Percentiles rank a stretch among this genome's conserved stretches.
Conservation (phyloP, 2,113 vertebrate genomes). For the Lophotis ruficrista region DNA sequence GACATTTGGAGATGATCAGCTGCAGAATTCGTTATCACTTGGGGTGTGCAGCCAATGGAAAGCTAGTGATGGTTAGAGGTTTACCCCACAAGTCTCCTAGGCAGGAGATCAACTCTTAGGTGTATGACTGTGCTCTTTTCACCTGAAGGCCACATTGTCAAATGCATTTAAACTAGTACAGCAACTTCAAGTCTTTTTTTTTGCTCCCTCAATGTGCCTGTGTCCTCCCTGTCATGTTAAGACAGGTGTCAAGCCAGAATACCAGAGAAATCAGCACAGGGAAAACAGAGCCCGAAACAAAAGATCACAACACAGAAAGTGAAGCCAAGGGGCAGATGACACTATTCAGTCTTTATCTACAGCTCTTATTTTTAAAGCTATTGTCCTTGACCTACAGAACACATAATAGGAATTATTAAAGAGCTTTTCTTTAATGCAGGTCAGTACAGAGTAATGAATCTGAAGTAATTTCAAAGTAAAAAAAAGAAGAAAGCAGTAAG, state of each 20-base stretch:
- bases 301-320: neutral
- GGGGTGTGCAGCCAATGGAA: neutral
- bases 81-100: neutral
- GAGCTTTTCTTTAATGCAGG: neutral
- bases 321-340: neutral
- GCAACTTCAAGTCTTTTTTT: neutral
- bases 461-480: conserved; percentile 56
- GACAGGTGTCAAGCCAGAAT: neutral
- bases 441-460: neutral
- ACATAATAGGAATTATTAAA: neutral
- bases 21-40: neutral
- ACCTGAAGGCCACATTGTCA: no score
- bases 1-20: neutral
- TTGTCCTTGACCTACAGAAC: conserved; percentile 38
- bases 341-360: neutral
- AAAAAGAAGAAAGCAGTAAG: conserved; percentile 64
- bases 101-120: neutral
- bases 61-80: neutral
- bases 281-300: neutral
- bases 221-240: neutral
- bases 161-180: neutral
- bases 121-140: neutral
- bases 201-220: neutral
- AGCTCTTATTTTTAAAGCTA: conserved; percentile 1
- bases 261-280: neutral